A percentile compares a stretch with the other conserved stretches of the same genome.
Conservation (phyloP, 2,888 invertebrate genomes). For the Phyllotreta striolata region DNA sequence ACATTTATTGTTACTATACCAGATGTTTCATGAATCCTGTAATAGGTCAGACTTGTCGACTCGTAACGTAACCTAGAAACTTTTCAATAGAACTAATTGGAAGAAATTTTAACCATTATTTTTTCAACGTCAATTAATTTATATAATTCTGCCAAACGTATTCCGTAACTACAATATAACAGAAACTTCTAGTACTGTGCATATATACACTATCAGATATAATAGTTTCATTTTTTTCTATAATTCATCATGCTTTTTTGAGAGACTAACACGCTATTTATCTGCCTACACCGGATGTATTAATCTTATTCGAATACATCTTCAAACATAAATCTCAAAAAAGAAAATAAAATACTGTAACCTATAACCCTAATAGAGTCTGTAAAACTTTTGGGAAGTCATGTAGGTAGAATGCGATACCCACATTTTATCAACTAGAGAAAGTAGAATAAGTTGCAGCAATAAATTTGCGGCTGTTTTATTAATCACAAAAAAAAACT, state of each 20-base stretch:
- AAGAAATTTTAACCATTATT: constrained; percentile 1
- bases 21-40: constrained; percentile 5
- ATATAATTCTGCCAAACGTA: too few species aligned
- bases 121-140: too few species aligned
- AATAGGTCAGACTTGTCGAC: constrained; percentile 7
- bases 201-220: neutral
- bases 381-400: neutral
- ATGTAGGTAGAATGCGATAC: too few species aligned
- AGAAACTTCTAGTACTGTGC: neutral
- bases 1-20: constrained; percentile 7
- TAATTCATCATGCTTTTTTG: constrained; percentile 14
- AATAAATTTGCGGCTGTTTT: too few species aligned
- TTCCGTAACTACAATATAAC: too few species aligned
- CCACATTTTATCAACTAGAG: too few species aligned
- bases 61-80: constrained; percentile 3
- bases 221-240: constrained; percentile 7
- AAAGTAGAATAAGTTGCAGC: too few species aligned
- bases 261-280: constrained; percentile 17
- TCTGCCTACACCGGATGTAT: constrained; percentile 20
- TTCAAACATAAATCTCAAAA: constrained; percentile 7
- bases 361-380: constrained; percentile 8
- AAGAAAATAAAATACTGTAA: constrained; percentile 11
- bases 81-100: constrained; percentile 2
- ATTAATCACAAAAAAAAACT: too few species aligned
- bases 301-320: constrained; percentile 17